Percentiles rank a stretch among this genome's conserved stretches.
Conservation (phyloP, 2,888 invertebrate genomes). For the Eupithecia subumbrata region DNA sequence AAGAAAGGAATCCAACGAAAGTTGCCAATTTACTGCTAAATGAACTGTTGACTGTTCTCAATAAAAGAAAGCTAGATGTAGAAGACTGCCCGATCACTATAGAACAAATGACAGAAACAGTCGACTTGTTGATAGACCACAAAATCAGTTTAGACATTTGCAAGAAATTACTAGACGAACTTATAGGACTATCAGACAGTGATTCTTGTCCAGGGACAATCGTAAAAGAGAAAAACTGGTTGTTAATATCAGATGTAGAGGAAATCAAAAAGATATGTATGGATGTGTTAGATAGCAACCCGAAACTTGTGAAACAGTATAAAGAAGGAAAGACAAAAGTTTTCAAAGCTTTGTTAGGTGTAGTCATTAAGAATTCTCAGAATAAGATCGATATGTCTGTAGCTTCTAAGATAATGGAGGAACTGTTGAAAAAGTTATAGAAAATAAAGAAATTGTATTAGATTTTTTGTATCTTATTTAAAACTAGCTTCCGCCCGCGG, state of each 20-base stretch:
- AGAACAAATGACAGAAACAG: constrained; percentile 84
- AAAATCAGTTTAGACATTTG: constrained; percentile 86
- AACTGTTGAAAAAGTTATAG: constrained; percentile 79
- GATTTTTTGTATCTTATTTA: background rate
- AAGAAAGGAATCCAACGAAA: constrained; percentile 80
- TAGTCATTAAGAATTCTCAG: constrained; percentile 84
- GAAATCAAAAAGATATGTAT: constrained; percentile 85
- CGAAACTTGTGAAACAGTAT: constrained; percentile 86
- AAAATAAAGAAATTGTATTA: background rate
- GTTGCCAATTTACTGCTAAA: constrained; percentile 88
- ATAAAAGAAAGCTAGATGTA: constrained; percentile 85
- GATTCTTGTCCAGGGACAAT: constrained; percentile 72
- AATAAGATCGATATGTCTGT: constrained; percentile 87
- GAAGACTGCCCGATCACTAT: constrained; percentile 82
- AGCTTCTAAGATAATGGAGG: constrained; percentile 85
- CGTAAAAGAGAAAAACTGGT: constrained; percentile 86
- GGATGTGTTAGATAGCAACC: constrained; percentile 85
- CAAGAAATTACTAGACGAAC: constrained; percentile 69
- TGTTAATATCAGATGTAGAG: constrained; percentile 84
- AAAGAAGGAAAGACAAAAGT: constrained; percentile 88
- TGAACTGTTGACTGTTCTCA: constrained; percentile 86
- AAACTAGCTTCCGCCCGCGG: background rate
- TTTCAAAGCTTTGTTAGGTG: constrained; percentile 86
- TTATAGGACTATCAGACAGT: constrained; percentile 58
- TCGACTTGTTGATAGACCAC: constrained; percentile 84